These are phyloP conservation scores for Prenolepis imparis DNA, from an alignment of 2,888 invertebrate species.

Conservation along the genomic window DNA sequence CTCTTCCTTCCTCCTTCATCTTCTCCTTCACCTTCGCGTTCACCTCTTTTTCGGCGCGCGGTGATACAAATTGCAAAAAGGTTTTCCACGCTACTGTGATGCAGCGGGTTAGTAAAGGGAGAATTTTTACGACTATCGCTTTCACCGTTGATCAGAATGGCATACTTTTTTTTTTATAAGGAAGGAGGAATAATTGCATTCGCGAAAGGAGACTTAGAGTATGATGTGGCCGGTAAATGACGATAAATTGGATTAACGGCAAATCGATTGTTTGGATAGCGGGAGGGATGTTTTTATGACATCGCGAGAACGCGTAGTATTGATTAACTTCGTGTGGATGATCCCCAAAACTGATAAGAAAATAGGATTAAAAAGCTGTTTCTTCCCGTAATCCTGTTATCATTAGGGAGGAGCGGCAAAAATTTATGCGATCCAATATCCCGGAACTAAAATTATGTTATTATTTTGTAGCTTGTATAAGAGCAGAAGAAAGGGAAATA, in stretches of 20 bases:
- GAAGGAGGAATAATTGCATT: slow-evolving; percentile 27
- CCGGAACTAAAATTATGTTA: background rate
- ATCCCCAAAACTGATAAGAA: slow-evolving; percentile 56
- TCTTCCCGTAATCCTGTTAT: slow-evolving; percentile 50
- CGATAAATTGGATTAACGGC: slow-evolving; percentile 44
- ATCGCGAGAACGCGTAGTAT: slow-evolving; percentile 38
- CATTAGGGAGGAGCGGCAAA: slow-evolving; percentile 48
- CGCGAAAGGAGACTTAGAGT: background rate
- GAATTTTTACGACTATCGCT: slow-evolving; percentile 38
- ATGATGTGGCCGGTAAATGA: slow-evolving; percentile 11
- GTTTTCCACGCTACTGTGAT: slow-evolving; percentile 23
- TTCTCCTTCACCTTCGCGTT: slow-evolving; percentile 48
- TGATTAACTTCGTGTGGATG: slow-evolving; percentile 53
- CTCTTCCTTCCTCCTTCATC: slow-evolving; percentile 40
- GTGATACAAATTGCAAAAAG: slow-evolving; percentile 54
- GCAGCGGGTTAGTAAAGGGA: slow-evolving; percentile 18
- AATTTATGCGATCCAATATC: slow-evolving; percentile 52
- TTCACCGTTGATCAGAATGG: slow-evolving; percentile 23
- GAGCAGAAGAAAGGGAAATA: background rate
- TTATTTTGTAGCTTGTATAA: background rate
- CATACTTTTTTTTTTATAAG: slow-evolving; percentile 17
- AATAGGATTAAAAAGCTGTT: slow-evolving; percentile 55
- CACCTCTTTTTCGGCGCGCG: slow-evolving; percentile 53
- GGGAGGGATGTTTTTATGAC: slow-evolving; percentile 51
- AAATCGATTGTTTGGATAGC: slow-evolving; percentile 47